Percentiles rank a stretch among this genome's conserved stretches.
Evolutionary conservation across 1,140 invertebrate genomes (phyloP).

Genomic region (Anoplophora glabripennis): DNA sequence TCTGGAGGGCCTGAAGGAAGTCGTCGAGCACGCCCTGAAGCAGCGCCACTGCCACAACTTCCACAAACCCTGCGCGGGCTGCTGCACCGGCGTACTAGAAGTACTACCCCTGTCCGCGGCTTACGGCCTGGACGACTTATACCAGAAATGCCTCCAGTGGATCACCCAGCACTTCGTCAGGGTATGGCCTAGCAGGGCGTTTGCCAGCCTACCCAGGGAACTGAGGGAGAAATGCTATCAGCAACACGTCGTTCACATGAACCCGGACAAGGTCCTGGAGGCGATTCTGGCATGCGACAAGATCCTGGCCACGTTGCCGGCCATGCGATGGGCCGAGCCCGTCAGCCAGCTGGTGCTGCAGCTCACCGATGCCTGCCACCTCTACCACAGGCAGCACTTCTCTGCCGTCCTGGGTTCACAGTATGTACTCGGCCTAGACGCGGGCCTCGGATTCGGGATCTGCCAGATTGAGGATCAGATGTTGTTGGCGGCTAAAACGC

Average conservation of each 20-base stretch:
- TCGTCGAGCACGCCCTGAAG: slow-evolving; percentile 81
- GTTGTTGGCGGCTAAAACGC: slow-evolving; percentile 58
- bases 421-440: slow-evolving; percentile 61
- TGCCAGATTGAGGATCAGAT: slow-evolving; percentile 65
- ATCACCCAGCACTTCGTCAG: slow-evolving; percentile 79
- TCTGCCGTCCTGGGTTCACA: slow-evolving; percentile 61
- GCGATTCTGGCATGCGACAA: slow-evolving; percentile 68
- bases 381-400: slow-evolving; percentile 62
- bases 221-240: slow-evolving; percentile 79
- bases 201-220: slow-evolving; percentile 76
- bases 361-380: slow-evolving; percentile 63
- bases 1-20: slow-evolving; percentile 85
- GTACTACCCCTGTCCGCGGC: slow-evolving; percentile 77
- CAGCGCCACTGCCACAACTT: slow-evolving; percentile 89
- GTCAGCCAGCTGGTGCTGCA: slow-evolving; percentile 65
- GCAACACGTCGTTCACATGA: slow-evolving; percentile 74
- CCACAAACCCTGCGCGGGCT: slow-evolving; percentile 65
- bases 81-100: slow-evolving; percentile 63
- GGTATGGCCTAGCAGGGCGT: slow-evolving; percentile 83
- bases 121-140: slow-evolving; percentile 83
- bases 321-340: slow-evolving; percentile 70
- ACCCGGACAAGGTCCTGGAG: slow-evolving; percentile 51
- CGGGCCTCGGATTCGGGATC: slow-evolving; percentile 65
- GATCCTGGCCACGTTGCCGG: slow-evolving; percentile 63
- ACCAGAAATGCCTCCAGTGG: slow-evolving; percentile 77